Evolutionary conservation across 2,113 vertebrate species (phyloP), one percentile per base, ranked within the genome.

Genomic region (Australoheros scitulus): DNA sequence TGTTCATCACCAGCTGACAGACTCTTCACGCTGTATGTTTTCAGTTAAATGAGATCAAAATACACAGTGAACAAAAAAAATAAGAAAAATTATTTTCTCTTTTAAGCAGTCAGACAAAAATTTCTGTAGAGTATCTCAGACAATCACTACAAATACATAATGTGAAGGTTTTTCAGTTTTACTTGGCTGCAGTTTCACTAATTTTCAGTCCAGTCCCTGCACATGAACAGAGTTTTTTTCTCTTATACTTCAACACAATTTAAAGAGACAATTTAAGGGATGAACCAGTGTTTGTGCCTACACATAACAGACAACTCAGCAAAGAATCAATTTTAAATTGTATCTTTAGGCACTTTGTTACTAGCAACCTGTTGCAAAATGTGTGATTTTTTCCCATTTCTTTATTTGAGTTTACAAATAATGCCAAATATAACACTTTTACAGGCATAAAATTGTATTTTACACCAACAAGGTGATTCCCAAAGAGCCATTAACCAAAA

Each of bases 31-130:
- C 43, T 5, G 61, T 32, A 8, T 64, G 57, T 88, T 11, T 32
- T 38, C 58, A 79, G 61, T 38, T 32, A 65, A 84, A 84, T 79
- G 17, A 56, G 58, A 68, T 86, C 18, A 75, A 76, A 77, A 83
- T 78, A 85, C 64, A 41, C 6, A 0, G 36, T 76, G 15, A 32
- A 38, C 17, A 32, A 41, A 79, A 26, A 26, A 57, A 18, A 58
- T 22, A 61, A 13, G 11, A 64, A 64, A 64, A 80, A 7, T 7
- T 2, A 11, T 11, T 63, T 32, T 10, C 63, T 60, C 5, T 47
- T 65, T 78, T 52, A 41, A 75, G 70, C 17, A 22, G 58, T 15
- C 24, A 26, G 70, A 61, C 56, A 26, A 57, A 34, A 50, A 8
- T 34, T 52, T 26, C 20, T 76, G 70, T 55, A 55, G 41, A 50